A percentile compares a stretch with the other conserved stretches of the same genome.
These are phyloP conservation scores for Rhizoglyphus robini DNA, from an alignment of 1,140 invertebrate genomes.

Conservation along the genomic window DNA sequence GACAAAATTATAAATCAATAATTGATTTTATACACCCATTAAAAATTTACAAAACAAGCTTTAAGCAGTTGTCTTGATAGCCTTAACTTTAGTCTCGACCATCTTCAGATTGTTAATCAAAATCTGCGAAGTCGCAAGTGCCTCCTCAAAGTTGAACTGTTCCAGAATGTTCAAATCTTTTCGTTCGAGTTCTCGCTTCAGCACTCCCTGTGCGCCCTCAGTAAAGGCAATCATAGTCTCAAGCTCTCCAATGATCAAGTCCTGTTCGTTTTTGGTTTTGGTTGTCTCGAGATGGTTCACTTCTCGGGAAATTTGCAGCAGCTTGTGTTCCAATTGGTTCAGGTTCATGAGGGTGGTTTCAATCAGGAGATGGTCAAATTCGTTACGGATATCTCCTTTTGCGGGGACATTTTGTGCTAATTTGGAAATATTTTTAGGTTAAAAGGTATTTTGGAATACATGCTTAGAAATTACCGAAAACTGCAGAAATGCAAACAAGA, in stretches of 20 bases:
- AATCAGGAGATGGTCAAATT: background rate
- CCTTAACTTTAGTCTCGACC: background rate
- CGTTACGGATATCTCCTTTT: background rate
- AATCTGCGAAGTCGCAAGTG: background rate
- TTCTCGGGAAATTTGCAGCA: background rate
- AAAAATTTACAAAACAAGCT: too few relatives aligned
- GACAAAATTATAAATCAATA: too few relatives aligned
- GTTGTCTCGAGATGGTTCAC: background rate
- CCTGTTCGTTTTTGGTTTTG: background rate
- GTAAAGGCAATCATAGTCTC: background rate
- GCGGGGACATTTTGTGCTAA: background rate
- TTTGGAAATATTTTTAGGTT: background rate
- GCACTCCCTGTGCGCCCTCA: background rate
- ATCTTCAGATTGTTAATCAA: background rate
- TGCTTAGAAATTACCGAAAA: background rate
- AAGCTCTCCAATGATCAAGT: background rate
- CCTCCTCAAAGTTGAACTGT: background rate
- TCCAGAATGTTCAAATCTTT: slow-evolving; percentile 8
- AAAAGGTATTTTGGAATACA: background rate
- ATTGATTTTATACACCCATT: too few relatives aligned
- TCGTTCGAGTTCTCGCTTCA: background rate
- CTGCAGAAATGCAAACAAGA: background rate
- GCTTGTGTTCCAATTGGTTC: background rate
- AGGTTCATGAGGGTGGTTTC: background rate
- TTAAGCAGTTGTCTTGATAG: too few relatives aligned